Evolutionary conservation across 2,113 vertebrate species (phyloP), one percentile per base, ranked within the genome.

Genomic region (Acanthisitta chloris): DNA sequence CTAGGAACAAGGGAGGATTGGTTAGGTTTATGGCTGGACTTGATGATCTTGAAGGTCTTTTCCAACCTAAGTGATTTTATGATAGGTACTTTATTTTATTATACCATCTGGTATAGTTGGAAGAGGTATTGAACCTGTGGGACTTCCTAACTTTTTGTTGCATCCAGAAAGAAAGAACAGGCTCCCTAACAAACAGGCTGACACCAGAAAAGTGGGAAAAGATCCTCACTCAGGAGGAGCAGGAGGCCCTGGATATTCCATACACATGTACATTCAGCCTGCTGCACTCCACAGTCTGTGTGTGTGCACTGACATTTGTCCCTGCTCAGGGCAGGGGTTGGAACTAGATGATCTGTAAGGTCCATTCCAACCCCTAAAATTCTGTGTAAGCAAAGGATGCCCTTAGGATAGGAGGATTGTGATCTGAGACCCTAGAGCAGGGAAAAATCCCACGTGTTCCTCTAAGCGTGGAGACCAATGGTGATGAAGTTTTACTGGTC

Each of bases 241-340:
- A 18, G 57, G 25, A 66, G 34, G 31, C 31, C 36, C 4, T 42
- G 23, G 36, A 7, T 51, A 7, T 6, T n/a, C 33, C 45, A 36
- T 17, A 13, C 57, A 13, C 36, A 40, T n/a, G n/a, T 26, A 19
- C 14, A 18, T 12, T 23, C 23, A 40, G 33, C 25, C 40, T 34
- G 16, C 42, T 54, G 10, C 1, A 1, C 19, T 26, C 0, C 20
- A 15, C 8, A 25, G 5, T 33, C 43, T 33, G 16, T 0, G n/a
- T n/a, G n/a, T n/a, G n/a, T n/a, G n/a, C n/a, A n/a, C n/a, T n/a
- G n/a, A n/a, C n/a, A n/a, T n/a, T n/a, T n/a, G n/a, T n/a, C n/a
- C n/a, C n/a, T n/a, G n/a, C n/a, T n/a, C n/a, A n/a, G n/a, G n/a
- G n/a, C n/a, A n/a, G n/a, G n/a, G n/a, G n/a, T n/a, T n/a, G n/a